A percentile compares a stretch with the other conserved stretches of the same genome.
Evolutionary conservation across 1,140 invertebrate genomes (phyloP).

Genomic region (Drosophila triauraria): DNA sequence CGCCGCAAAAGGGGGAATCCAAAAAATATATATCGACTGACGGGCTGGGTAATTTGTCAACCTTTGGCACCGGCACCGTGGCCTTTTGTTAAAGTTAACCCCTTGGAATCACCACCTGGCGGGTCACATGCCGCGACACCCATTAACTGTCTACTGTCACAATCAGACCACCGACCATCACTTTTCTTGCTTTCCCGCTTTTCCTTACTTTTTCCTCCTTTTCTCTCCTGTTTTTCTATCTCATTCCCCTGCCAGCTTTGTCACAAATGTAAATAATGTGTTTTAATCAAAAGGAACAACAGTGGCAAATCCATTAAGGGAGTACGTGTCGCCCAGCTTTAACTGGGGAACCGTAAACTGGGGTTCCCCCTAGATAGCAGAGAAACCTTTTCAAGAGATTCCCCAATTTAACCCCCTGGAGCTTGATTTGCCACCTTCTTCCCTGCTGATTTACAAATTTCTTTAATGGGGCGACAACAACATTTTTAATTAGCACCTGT

Average conservation of each 20-base stretch:
- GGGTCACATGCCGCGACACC: conserved; percentile 33
- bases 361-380: background rate
- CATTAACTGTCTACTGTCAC: conserved; percentile 41
- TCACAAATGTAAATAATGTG: conserved; percentile 78
- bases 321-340: conserved; percentile 62
- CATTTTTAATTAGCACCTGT: conserved; percentile 83
- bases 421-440: conserved; percentile 48
- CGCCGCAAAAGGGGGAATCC: conserved; percentile 46
- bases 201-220: background rate
- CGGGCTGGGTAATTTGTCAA: conserved; percentile 70
- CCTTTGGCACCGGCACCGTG: conserved; percentile 31
- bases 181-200: background rate
- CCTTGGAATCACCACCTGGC: conserved; percentile 21
- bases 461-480: conserved; percentile 78
- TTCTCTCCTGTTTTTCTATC: background rate
- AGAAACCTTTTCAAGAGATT: background rate
- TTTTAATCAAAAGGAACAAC: conserved; percentile 77
- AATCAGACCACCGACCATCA: background rate
- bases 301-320: conserved; percentile 69
- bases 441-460: conserved; percentile 80
- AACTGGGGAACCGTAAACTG: conserved; percentile 7
- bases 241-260: background rate
- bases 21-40: conserved; percentile 40
- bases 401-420: conserved; percentile 19
- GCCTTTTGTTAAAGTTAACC: conserved; percentile 21